These are phyloP conservation scores for Metacarcinus magister DNA, from an alignment of 2,888 invertebrate species.

Conservation along the genomic window DNA sequence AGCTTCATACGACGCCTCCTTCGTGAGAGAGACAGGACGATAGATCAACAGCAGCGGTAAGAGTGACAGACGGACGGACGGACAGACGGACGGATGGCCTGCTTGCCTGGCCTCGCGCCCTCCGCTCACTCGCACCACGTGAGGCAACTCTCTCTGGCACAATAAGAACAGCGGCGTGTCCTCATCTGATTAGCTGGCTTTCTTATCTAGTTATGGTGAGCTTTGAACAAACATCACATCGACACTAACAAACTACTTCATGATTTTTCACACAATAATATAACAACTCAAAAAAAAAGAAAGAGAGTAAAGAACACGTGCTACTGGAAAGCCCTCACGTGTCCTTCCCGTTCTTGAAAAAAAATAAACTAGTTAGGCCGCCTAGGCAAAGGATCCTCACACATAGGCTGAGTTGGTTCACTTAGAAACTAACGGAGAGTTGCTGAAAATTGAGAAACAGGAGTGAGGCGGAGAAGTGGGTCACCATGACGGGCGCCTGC, in stretches of 20 bases:
- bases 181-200: conserved; percentile 9
- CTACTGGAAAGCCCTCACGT: not conserved
- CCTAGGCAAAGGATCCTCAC: not conserved
- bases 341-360: not conserved
- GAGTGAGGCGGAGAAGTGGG: conserved; percentile 52
- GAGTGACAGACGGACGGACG: not conserved
- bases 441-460: conserved; percentile 64
- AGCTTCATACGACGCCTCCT: not conserved
- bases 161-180: conserved; percentile 11
- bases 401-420: not conserved
- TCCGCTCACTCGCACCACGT: conserved; percentile 17
- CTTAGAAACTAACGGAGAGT: conserved; percentile 22
- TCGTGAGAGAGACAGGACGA: not conserved
- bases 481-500: conserved; percentile 52
- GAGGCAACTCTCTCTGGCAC: conserved; percentile 19
- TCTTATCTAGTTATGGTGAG: not conserved
- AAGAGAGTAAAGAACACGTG: not conserved
- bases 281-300: not conserved
- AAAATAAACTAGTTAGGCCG: not conserved
- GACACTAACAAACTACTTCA: not conserved
- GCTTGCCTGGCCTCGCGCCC: not conserved
- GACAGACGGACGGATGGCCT: not conserved
- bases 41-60: not conserved
- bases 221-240: not conserved
- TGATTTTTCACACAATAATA: not conserved